Percentiles rank a stretch among this genome's conserved stretches.
phyloP scores from a whole-genome alignment of 2,113 vertebrate species.

The Lampris megalopsis region DNA sequence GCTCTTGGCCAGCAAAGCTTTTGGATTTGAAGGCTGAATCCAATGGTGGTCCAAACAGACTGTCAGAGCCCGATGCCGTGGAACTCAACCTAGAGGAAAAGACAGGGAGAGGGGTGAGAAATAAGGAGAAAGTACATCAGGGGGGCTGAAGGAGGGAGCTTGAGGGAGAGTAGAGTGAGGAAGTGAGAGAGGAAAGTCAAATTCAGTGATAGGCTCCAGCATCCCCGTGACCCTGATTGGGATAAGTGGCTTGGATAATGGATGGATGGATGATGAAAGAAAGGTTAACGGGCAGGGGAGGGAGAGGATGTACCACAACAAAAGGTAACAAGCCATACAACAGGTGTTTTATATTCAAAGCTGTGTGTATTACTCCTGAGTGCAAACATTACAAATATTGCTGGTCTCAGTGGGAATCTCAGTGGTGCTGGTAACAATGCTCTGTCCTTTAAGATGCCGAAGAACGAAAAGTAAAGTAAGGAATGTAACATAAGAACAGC shows the following conservation, averaged over 20 bases:
- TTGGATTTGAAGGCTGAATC: constrained; percentile 88
- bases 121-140: accelerated
- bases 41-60: constrained; percentile 90
- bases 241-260: too few relatives aligned
- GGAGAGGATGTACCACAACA: neutral
- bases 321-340: too few relatives aligned
- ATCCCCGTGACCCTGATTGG: too few relatives aligned
- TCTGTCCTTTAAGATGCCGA: neutral
- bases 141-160: neutral
- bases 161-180: neutral
- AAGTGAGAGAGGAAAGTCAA: neutral
- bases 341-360: too few relatives aligned
- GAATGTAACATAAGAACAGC: neutral
- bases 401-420: too few relatives aligned
- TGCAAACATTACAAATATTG: too few relatives aligned
- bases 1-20: constrained; percentile 85
- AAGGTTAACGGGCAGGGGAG: neutral
- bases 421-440: too few relatives aligned
- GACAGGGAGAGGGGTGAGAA: neutral
- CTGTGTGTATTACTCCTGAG: too few relatives aligned
- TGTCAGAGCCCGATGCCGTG: constrained; percentile 74
- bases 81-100: constrained; percentile 72
- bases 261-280: neutral
- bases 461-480: neutral
- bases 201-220: neutral